Base-by-base conservation (phyloP, 2,113 vertebrate genomes). In the Xerus inauris region DNA sequence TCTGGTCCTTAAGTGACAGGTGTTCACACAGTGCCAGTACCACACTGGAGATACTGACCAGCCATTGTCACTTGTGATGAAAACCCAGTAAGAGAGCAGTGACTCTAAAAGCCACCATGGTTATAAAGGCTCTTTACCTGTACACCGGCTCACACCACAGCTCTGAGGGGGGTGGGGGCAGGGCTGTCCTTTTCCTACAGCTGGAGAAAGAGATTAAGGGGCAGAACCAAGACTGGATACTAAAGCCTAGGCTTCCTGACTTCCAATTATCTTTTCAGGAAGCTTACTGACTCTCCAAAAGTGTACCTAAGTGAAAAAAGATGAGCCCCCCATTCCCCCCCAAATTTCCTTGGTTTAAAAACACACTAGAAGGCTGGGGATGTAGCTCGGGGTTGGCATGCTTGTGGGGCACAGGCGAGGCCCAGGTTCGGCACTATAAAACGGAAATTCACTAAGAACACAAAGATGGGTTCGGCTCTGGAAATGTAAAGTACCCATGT, bases 221-320 rank as follows among this genome's bases (percentile, higher is more conserved):
- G n/a, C 65, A 62, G 42, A 77, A 64, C 71, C 76, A 45, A n/a
- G 54, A 75, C 45, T 84, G 28, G 10, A 51, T 28, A 9, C 80
- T 32, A 62, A 35, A 26, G 24, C 59, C 9, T 4, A 24, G 51
- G 28, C 32, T 57, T 69, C 42, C 54, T 71, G 54, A 91, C n/a
- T 73, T 83, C 71, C 69, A 85, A 94, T 32, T 65, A 42, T 80
- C 67, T 92, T 93, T 49, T 67, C 64, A 35, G n/a, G 81, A 77
- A 72, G 57, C 5, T 8, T 19, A 69, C 22, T 6, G 4, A 38
- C 26, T 77, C 75, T 75, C 54, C 38, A 84, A 92, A 91, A 54
- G 38, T 17, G 35, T 12, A 79, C 13, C 4, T n/a, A 49, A 11
- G 2, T 69, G 84, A 85, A 89, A 73, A 89, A 3, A 22, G 59